Evolutionary conservation across 2,113 vertebrate species (phyloP).

Genomic region (Amphiprion percula): DNA sequence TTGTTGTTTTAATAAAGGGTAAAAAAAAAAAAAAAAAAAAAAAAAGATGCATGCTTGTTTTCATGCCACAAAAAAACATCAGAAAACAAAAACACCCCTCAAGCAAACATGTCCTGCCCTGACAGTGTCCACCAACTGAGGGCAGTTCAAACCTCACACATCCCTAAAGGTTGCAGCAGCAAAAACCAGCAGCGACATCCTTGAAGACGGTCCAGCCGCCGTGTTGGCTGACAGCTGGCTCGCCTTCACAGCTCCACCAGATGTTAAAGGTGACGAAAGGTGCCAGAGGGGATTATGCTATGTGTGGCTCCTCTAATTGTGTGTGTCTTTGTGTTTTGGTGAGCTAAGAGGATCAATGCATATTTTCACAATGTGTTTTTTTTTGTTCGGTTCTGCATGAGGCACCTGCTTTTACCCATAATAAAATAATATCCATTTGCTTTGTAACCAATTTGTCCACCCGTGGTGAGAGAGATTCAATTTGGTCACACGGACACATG

Average conservation of each 20-base stretch:
- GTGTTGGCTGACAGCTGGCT: constrained; percentile 50
- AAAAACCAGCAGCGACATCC: constrained; percentile 5
- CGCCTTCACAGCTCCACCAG: constrained; percentile 49
- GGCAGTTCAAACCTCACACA: constrained; percentile 16
- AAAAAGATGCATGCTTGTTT: too few relatives aligned
- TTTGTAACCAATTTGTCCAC: constrained; percentile 18
- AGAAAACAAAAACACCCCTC: not conserved
- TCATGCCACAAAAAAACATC: not conserved
- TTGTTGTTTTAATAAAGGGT: not conserved
- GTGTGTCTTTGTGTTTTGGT: constrained; percentile 3
- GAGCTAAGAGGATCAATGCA: not conserved
- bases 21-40: not conserved
- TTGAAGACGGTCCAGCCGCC: constrained; percentile 52
- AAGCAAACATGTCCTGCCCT: constrained; percentile 1
- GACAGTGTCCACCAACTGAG: not conserved
- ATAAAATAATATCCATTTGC: not conserved
- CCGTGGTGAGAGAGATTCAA: constrained; percentile 11
- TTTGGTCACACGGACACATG: not conserved
- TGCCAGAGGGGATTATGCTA: constrained; percentile 47
- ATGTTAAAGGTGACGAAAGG: constrained; percentile 58
- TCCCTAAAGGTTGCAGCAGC: constrained; percentile 29
- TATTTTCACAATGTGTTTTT: constrained; percentile 2
- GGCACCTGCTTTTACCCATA: constrained; percentile 11
- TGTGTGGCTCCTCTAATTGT: constrained; percentile 9
- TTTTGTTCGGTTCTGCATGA: not conserved